Base-by-base conservation (phyloP, 2,888 invertebrate genomes). In the Phrixothrix hirtus region DNA sequence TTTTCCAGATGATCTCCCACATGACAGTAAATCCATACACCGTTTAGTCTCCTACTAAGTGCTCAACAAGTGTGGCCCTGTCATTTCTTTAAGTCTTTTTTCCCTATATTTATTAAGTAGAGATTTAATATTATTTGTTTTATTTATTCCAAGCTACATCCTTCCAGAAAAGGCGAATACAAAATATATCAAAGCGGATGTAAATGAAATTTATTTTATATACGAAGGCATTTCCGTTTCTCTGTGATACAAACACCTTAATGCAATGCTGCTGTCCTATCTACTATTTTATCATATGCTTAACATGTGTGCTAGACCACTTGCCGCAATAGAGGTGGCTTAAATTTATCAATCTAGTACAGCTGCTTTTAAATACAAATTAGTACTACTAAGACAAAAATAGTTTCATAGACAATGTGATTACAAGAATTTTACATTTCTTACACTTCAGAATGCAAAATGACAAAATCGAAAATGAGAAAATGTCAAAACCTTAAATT, bases 271-370 rank as follows among this genome's bases (percentile, higher is more conserved):
- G 46, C 44, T 51, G 45, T 41, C 38, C 54, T 48, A 50, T 48
- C 38, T 44, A 36, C 42, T 48, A 47, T 46, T 49, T 39, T 52
- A 58, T 60, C 62, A 62, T 38, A 57, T 62, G 62, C 48, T 47
- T 46, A 55, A 50, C 62, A 62, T 62, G 58, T 62, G 62, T 60
- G 48, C 36, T 42, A 46, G 60, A 56, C 62, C 62, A 62, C 62
- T 62, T 62, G 62, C 60, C 60, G 39, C 44, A 43, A 45, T 55
- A 49, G 57, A 59, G 58, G 56, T 60, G 55, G 55, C 50, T 60
- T 59, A 62, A 46, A 53, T 47, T 53, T 46, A 53, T 53, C 53
- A 34, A 38, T 37, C 25, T 27, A 27, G 12, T 43, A 37, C 53
- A 43, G 47, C 47, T 43, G 47, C 39, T 36, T 29, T 39, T 10